These are phyloP conservation scores for Egretta garzetta DNA, from an alignment of 2,113 vertebrate species.

Conservation along the genomic window DNA sequence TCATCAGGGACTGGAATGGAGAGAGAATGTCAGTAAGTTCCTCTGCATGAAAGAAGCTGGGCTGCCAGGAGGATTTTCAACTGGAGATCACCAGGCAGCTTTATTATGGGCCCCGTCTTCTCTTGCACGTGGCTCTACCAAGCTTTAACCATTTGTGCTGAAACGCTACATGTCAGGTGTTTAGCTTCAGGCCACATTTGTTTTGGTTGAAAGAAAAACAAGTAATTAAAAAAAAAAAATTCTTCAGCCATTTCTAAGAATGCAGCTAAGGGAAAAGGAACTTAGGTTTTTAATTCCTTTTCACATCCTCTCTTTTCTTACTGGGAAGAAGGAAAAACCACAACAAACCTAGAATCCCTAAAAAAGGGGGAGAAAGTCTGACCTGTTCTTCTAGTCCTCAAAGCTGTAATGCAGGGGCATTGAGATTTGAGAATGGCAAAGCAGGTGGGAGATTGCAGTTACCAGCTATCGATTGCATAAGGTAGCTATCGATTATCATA, in stretches of 20 bases:
- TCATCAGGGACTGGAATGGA: neutral
- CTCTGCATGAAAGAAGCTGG: neutral
- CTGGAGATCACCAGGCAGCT: neutral
- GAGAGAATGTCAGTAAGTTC: neutral
- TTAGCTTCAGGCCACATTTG: constrained; percentile 17
- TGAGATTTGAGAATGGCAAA: neutral
- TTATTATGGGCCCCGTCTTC: neutral
- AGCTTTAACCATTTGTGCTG: constrained; percentile 6
- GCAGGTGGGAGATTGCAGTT: neutral
- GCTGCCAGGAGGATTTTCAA: neutral
- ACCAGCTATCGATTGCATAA: neutral
- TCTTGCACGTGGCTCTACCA: neutral
- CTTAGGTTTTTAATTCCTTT: neutral
- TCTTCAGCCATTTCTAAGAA: neutral
- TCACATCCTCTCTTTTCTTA: neutral
- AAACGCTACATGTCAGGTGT: neutral
- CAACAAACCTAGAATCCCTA: neutral
- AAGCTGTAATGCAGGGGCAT: neutral
- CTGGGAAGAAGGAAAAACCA: neutral
- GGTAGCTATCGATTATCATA: neutral
- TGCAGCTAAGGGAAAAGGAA: neutral
- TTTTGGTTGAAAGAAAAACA: neutral
- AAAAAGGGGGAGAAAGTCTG: neutral
- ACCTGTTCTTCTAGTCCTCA: neutral
- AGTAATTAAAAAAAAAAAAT: neutral